Base-by-base conservation (phyloP, 2,797 vertebrate genomes). In the Anguilla pacifica region DNA sequence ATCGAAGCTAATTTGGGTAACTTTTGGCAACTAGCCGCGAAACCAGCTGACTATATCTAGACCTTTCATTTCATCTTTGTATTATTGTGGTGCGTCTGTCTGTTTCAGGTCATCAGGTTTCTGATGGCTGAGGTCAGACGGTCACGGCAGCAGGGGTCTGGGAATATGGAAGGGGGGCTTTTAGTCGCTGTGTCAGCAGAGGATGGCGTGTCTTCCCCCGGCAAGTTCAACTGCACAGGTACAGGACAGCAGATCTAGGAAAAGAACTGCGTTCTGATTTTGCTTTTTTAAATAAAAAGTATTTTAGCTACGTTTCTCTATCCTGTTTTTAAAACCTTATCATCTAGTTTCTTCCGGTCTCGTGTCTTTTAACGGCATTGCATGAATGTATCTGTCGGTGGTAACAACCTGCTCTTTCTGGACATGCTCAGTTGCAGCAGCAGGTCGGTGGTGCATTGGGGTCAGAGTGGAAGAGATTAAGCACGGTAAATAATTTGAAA, bases 381-480 rank as follows among this genome's bases (percentile, higher is more conserved):
- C 35, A 15, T 59, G 59, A 39, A 17, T n/a, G 43, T 46, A 46
- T 70, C n/a, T 35, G 31, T 72, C 15, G 64, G 28, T 61, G 46
- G 49, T 53, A 25, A 31, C 6, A 25, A 53, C 7, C 49, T 84
- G 46, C 17, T 64, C 19, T 64, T 31, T 43, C 22, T 35, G 25
- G 17, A 43, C 51, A 25, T n/a, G 25, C 15, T 5, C 85, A 88
- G 88, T 88, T 43, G 88, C 85, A 72, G 88, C 85, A 6, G 88
- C 88, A 25, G 88, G 88, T 74, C 6, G n/a, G 55, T 88, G 88
- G 88, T 83, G 88, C 77, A 72, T 64, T 43, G 79, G 35, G 25
- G 51, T 81, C 35, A n/a, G 61, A 13, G 25, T 43, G 51, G 85
- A 35, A 84, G 85, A 86, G 61, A 59, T 88, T 17, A 43, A 86